A percentile compares a stretch with the other conserved stretches of the same genome.
These are phyloP conservation scores for Prionailurus viverrinus DNA, from an alignment of 2,113 vertebrate species.

Conservation along the genomic window DNA sequence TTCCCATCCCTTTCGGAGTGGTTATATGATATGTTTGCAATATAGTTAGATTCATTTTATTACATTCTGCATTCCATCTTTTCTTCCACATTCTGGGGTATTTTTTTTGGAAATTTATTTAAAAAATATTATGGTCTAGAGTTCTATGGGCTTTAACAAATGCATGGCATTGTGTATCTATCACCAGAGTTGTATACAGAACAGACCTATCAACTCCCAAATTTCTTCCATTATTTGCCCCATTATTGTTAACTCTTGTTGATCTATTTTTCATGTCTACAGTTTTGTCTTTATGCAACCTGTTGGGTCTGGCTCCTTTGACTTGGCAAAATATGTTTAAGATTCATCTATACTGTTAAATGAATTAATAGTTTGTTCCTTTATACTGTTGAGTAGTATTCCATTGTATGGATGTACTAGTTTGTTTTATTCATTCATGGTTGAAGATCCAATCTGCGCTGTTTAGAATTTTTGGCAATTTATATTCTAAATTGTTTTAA, in stretches of 20 bases:
- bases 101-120: neutral
- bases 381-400: neutral
- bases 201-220: neutral
- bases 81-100: neutral
- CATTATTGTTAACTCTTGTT: neutral
- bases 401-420: neutral
- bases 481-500: constrained; percentile 27
- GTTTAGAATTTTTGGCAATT: neutral
- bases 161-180: neutral
- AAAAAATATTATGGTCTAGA: neutral
- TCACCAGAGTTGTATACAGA: neutral
- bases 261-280: neutral
- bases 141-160: neutral
- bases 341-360: neutral
- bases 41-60: neutral
- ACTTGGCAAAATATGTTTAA: neutral
- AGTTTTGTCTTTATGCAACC: neutral
- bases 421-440: neutral
- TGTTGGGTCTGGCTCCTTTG: neutral
- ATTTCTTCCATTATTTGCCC: neutral
- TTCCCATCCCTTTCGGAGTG: neutral
- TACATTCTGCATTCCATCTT: neutral
- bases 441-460: neutral
- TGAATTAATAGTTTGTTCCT: neutral
- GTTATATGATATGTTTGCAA: neutral